Base-by-base conservation (phyloP, 2,797 vertebrate genomes). In the Lacerta bilineata region DNA sequence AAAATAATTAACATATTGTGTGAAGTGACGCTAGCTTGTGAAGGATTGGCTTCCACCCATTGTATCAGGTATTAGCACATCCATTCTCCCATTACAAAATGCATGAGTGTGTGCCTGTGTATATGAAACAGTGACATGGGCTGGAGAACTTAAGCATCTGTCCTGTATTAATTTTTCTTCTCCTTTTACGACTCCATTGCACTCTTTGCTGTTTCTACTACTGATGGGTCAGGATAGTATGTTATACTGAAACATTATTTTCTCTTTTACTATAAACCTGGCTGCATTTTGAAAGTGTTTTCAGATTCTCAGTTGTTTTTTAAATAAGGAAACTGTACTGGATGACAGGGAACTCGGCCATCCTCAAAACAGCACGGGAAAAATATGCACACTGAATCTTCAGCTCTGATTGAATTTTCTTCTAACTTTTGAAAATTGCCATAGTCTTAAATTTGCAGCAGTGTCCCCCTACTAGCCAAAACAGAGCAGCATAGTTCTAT, bases 401-500 rank as follows among this genome's bases (percentile, higher is more conserved):
- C 13, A 81, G 1, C 43, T 61, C 17, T 36, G 61, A 76, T 64
- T 61, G 29, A 87, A 25, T 81, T 64, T 74, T 82, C 59, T 75
- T 64, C 41, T 85, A 10, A 81, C 61, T 39, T 33, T 68, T 36
- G 27, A 36, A 46, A 85, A 71, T 68, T 66, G 15, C 39, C 55
- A 8, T 74, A 80, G 20, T 80, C 29, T 80, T 69, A 90, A 79
- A 55, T 55, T 91, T 93, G 69, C 91, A 0, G 75, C 88, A 93
- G 91, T 91, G 88, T 43, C 88, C 87, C 3, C 84, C 91, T 77
- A 87, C 43, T 71, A 50, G 29, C 79, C 88, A 61, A 93, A 92
- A 17, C 36, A 1, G n/a, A 33, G 2, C n/a, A 75, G 64, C 66
- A 27, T 81, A 55, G 74, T 85, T 92, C 80, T 7, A 36, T 18